A percentile compares a stretch with the other conserved stretches of the same genome.
phyloP scores from a whole-genome alignment of 2,797 vertebrate species.

The Lemur catta region DNA sequence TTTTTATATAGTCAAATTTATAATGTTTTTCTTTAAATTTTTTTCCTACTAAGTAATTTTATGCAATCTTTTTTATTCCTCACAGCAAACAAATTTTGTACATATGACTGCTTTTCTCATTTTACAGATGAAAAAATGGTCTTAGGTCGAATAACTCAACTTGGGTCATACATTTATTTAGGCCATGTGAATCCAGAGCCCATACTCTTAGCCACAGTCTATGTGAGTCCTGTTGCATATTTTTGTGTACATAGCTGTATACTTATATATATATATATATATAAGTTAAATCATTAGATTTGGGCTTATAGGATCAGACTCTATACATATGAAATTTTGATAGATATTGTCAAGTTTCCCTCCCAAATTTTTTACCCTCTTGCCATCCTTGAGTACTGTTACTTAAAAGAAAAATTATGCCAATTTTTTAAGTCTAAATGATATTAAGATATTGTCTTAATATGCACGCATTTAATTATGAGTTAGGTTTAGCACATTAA shows the following conservation, averaged over 20 bases:
- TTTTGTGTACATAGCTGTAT: not conserved
- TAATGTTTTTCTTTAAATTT: not conserved
- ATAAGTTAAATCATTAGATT: not conserved
- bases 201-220: not conserved
- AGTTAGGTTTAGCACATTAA: not conserved
- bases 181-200: not conserved
- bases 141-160: not conserved
- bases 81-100: not conserved
- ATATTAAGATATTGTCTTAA: not conserved
- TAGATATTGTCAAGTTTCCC: not conserved
- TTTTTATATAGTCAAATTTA: not conserved
- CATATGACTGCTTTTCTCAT: not conserved
- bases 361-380: not conserved
- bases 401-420: not conserved
- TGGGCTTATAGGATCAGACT: not conserved
- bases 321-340: not conserved
- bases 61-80: not conserved
- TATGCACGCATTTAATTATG: not conserved
- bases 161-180: not conserved
- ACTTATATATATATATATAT: not conserved
- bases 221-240: not conserved
- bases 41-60: not conserved
- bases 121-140: not conserved
- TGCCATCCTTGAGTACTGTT: not conserved
- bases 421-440: not conserved